Base-by-base conservation (phyloP, 1,140 invertebrate genomes). In the Rhysida immarginata region DNA sequence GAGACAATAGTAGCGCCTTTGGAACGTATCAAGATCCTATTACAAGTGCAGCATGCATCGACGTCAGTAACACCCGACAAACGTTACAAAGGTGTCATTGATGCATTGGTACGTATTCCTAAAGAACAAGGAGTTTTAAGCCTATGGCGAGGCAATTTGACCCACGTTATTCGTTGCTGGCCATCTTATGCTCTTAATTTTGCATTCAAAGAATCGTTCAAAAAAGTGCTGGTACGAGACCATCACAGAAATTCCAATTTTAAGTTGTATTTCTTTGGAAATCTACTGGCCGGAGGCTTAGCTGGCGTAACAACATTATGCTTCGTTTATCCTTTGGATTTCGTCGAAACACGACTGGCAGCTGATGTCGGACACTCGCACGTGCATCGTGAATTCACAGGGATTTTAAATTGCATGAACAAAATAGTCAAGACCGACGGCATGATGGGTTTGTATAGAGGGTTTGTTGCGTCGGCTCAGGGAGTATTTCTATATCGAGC, bases 181-280 rank as follows among this genome's bases (percentile, higher is more conserved):
- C 91, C 91, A 58, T 92, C 89, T 51, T 90, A 95, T 73, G 91
- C 91, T 61, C 76, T 95, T 59, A 95, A 95, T 78, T 95, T 96
- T 73, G 88, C 89, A 60, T 94, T 94, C 77, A 94, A 95, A 74
- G 87, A 51, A 5, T 65, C 65, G 26, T 69, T 66, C 55, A 69
- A 66, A 51, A 62, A 70, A 53, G 64, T 87, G 53, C 89, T 90
- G 74, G 75, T 89, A 64, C 81, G 78, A 57, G 83, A 83, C 60
- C 79, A 89, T 59, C 84, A 89, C 72, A 87, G 89, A 74, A 80
- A 85, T 61, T 85, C 79, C 55, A 83, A 90, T 62, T 92, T 91
- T 78, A 84, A 82, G 81, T 78, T 79, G 66, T 87, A 86, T 65
- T 91, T 92, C 70, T 71, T 76, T 61, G 86, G 84, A 66, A 87